Conservation (phyloP, 2,113 vertebrate genomes). For the Ailurus styani region DNA sequence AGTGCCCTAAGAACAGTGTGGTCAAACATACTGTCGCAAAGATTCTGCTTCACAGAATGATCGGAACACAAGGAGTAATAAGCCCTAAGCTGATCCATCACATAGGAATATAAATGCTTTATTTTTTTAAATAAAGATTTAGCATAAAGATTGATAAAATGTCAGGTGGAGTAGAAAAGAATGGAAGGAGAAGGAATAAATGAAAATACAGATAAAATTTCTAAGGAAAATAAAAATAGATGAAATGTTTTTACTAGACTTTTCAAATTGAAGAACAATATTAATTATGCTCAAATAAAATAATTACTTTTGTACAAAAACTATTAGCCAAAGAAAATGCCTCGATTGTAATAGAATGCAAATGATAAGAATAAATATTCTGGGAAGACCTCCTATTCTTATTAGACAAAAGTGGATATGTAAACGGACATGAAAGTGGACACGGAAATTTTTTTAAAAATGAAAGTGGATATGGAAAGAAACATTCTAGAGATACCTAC, state of each 20-base stretch:
- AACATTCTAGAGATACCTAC: neutral
- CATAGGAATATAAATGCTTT: neutral
- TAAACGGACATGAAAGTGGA: fast-evolving
- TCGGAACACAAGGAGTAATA: neutral
- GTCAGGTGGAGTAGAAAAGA: neutral
- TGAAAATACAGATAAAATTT: neutral
- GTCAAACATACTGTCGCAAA: neutral
- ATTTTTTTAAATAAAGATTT: neutral
- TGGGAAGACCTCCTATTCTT: neutral
- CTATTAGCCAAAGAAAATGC: neutral
- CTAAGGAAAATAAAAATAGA: neutral
- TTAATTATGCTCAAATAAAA: neutral
- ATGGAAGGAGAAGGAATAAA: neutral
- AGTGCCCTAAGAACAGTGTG: neutral
- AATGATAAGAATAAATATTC: neutral
- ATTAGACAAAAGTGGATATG: neutral
- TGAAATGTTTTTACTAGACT: neutral
- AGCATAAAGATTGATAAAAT: neutral
- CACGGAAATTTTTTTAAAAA: too few relatives aligned
- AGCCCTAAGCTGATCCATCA: neutral
- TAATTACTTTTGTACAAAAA: neutral
- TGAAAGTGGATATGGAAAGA: neutral
- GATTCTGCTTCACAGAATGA: neutral
- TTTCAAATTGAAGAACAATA: neutral
- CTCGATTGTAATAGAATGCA: neutral